Conservation (phyloP, 2,888 invertebrate genomes). For the Sicus ferrugineus region DNA sequence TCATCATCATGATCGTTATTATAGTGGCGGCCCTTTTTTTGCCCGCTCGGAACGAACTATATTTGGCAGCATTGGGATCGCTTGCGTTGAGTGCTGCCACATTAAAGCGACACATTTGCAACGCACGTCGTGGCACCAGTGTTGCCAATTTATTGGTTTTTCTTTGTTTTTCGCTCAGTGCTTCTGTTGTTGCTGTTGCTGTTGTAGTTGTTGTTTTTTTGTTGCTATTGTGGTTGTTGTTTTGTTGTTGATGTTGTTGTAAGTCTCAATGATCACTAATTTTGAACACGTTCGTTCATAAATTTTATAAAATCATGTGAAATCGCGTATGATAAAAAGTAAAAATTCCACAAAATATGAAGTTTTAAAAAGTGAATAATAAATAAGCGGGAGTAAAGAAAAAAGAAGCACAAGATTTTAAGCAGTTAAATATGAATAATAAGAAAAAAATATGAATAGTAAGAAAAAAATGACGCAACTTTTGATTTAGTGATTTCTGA, state of each 20-base stretch:
- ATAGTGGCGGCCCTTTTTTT: background rate
- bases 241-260: constrained; percentile 30
- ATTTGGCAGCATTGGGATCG: constrained; percentile 21
- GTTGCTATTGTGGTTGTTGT: constrained; percentile 26
- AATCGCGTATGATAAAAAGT: background rate
- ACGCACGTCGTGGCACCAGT: constrained; percentile 50
- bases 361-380: too few relatives aligned
- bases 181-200: constrained; percentile 34
- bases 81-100: constrained; percentile 29
- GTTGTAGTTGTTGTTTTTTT: background rate
- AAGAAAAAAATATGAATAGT: too few relatives aligned
- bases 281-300: constrained; percentile 60
- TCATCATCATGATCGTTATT: background rate
- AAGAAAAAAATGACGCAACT: too few relatives aligned
- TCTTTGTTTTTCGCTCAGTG: constrained; percentile 4
- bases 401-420: too few relatives aligned
- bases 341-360: background rate
- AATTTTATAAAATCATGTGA: constrained; percentile 43
- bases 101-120: constrained; percentile 62
- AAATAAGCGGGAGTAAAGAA: too few relatives aligned
- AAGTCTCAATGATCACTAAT: constrained; percentile 44
- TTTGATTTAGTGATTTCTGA: too few relatives aligned
- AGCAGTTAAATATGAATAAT: too few relatives aligned
- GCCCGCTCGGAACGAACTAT: background rate
- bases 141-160: constrained; percentile 27